phyloP scores from a whole-genome alignment of 1,140 invertebrate species.

The Ephestia elutella region DNA sequence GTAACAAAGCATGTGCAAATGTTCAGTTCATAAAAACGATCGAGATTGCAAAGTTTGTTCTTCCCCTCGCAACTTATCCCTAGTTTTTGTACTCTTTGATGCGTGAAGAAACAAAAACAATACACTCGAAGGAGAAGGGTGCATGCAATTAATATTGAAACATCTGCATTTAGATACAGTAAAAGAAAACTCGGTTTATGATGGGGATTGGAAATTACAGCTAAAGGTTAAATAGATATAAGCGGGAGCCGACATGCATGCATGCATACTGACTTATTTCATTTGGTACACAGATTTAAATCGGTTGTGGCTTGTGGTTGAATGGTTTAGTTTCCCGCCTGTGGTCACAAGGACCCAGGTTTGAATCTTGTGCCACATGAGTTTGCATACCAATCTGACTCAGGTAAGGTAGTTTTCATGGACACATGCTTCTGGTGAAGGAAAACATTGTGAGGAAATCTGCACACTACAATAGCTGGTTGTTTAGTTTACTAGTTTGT shows the following conservation, averaged over 20 bases:
- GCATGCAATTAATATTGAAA: conserved; percentile 7
- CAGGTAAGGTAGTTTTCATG: too few species aligned
- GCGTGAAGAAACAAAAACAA: conserved; percentile 1
- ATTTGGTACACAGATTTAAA: too few species aligned
- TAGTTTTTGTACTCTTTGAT: neutral
- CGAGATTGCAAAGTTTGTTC: neutral
- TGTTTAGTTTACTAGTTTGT: too few species aligned
- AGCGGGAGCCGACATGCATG: neutral
- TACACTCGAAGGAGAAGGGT: conserved; percentile 1
- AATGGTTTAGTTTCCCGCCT: too few species aligned
- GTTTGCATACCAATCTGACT: too few species aligned
- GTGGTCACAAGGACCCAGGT: too few species aligned
- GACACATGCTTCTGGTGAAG: too few species aligned
- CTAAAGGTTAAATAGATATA: conserved; percentile 1
- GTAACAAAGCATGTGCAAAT: conserved; percentile 1
- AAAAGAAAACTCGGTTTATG: neutral
- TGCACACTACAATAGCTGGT: too few species aligned
- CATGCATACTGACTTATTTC: too few species aligned
- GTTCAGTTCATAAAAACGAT: conserved; percentile 3
- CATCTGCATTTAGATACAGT: neutral
- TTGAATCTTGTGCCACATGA: too few species aligned
- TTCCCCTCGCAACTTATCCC: neutral
- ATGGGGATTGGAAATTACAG: neutral
- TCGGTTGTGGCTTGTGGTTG: too few species aligned
- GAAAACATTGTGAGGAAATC: too few species aligned